Percentiles rank a stretch among this genome's conserved stretches.
phyloP scores from a whole-genome alignment of 2,888 invertebrate species.

The Pogonocherus hispidulus region DNA sequence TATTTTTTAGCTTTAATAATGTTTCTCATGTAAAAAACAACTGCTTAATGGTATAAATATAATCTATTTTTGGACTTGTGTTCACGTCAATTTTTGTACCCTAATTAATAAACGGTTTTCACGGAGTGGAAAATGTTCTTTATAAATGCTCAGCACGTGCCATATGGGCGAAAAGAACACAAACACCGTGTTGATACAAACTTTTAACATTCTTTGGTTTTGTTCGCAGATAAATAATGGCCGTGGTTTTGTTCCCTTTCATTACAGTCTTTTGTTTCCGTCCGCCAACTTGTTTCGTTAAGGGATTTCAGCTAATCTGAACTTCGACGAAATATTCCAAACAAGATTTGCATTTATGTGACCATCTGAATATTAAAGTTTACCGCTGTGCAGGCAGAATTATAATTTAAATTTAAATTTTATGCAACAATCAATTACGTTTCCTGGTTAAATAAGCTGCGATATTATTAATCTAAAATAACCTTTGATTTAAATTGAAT shows the following conservation, averaged over 20 bases:
- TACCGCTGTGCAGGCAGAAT: neutral
- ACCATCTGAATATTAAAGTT: constrained; percentile 2
- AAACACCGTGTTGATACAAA: constrained; percentile 36
- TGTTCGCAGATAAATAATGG: constrained; percentile 43
- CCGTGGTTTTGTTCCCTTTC: constrained; percentile 40
- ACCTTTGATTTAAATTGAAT: too few relatives aligned
- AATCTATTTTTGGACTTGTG: too few relatives aligned
- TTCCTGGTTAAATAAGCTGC: too few relatives aligned
- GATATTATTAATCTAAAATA: too few relatives aligned
- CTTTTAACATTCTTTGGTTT: constrained; percentile 41
- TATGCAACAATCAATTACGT: too few relatives aligned
- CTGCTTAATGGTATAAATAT: too few relatives aligned
- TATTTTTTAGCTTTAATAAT: too few relatives aligned
- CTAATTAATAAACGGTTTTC: neutral
- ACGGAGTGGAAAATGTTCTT: neutral
- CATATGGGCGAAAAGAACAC: constrained; percentile 36
- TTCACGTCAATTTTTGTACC: too few relatives aligned
- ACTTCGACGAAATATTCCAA: constrained; percentile 23
- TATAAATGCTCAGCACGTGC: constrained; percentile 36
- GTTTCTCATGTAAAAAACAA: too few relatives aligned
- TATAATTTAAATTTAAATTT: neutral
- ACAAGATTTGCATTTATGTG: constrained; percentile 9
- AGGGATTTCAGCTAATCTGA: constrained; percentile 33
- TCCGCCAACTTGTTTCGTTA: constrained; percentile 23
- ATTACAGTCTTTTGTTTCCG: constrained; percentile 40